Base-by-base conservation (phyloP, 2,113 vertebrate species). In the Sceloporus undulatus region DNA sequence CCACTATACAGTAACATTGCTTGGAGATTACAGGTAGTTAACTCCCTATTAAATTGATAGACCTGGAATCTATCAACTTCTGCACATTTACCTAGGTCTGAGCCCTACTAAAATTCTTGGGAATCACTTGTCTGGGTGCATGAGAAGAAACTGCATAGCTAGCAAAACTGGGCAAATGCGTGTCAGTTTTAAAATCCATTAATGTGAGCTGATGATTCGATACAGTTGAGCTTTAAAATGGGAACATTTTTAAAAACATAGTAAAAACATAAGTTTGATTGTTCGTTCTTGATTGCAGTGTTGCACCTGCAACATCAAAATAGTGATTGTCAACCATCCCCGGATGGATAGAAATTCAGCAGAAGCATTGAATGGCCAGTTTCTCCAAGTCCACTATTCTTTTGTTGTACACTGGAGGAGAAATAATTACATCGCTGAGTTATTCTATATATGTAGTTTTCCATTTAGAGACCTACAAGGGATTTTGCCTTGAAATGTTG, bases 331-430 rank as follows among this genome's bases (percentile, higher is more conserved):
- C 34, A 34, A 34, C 34, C 34, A 34, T 34, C 34, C 34, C 34
- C 34, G 34, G 68, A 23, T 9, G 0, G 27, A 0, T n/a, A 86
- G 59, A 66, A 9, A 71, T 52, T 85, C 3, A 0, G 83, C 80
- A 86, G 42, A 52, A 78, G 85, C 18, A 66, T 1, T 77, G 86
- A 42, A 23, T 79, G 92, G 52, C 29, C 34, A 90, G 87, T 82
- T 1, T n/a, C 14, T 80, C 40, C 34, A 3, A 48, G 68, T 77
- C 82, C 82, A 0, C 0, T 21, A 0, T 0, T 40, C 93, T 71
- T 93, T 94, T 89, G 86, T 89, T 82, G 27, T 83, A 88, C 90
- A 90, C 86, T 91, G 92, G 89, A 95, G 94, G 93, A 93, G 92
- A 95, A 94, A 77, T 78, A 83, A 92, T 94, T 92, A n/a, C 80